Percentiles rank a stretch among this genome's conserved stretches.
Evolutionary conservation across 2,113 vertebrate genomes (phyloP).

Genomic region (Montifringilla adamsi): DNA sequence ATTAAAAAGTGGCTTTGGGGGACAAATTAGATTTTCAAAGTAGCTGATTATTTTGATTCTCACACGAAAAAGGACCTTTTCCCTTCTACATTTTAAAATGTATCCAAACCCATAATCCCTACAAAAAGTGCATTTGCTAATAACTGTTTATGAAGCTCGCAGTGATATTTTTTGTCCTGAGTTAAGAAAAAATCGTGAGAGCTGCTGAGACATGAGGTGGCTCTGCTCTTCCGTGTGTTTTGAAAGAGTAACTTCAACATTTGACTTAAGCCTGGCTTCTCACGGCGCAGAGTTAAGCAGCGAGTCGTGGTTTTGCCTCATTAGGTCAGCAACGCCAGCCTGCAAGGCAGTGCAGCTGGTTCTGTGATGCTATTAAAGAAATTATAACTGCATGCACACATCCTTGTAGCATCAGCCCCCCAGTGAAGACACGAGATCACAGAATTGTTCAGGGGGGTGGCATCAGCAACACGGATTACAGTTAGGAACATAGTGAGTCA

Average conservation of each 20-base stretch:
- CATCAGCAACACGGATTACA: not conserved
- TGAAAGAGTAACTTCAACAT: not conserved
- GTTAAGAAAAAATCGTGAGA: not conserved
- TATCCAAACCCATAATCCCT: not conserved
- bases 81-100: not conserved
- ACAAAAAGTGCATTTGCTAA: not conserved
- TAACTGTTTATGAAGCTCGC: not conserved
- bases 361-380: not conserved
- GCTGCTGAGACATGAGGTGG: not conserved
- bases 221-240: not conserved
- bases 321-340: slow-evolving; percentile 5
- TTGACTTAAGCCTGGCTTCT: not conserved
- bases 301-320: slow-evolving; percentile 11
- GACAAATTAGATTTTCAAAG: not conserved
- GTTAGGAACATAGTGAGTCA: not conserved
- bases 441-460: not conserved
- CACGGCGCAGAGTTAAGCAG: not conserved
- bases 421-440: not conserved
- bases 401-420: not conserved
- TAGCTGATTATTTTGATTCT: not conserved
- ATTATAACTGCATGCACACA: not conserved
- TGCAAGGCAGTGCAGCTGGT: not conserved
- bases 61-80: not conserved
- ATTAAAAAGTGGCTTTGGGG: not conserved
- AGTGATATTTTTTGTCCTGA: not conserved